Evolutionary conservation across 2,888 invertebrate species (phyloP), one percentile per base, ranked within the genome.

Genomic region (Schizotus pectinicornis): DNA sequence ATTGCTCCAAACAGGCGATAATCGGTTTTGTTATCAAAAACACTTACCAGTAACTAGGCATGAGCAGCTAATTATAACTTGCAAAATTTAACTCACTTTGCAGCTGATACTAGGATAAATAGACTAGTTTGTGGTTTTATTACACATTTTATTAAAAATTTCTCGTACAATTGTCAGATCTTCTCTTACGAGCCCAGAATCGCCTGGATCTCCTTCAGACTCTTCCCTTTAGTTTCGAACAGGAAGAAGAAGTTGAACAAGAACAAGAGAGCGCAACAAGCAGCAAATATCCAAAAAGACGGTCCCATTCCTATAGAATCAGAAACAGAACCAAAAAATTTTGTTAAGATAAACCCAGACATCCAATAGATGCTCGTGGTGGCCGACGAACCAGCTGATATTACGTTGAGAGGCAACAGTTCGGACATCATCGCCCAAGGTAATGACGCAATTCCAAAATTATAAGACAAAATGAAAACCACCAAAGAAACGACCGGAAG

Each of bases 141-240:
- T 33, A 47, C 47, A 22, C 6, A 14, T 6, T 47, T 47, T 14
- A 41, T 1, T 22, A 22, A 22, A 22, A 22, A 22, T 22, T 22
- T 22, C 5, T 47, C 8, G 35, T 34, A 32, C 35, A 32, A 11
- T 11, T 32, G 1, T 9, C 6, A n/a, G 13, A 8, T 22, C 43
- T 37, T 34, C n/a, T 9, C 7, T 46, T 42, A 55, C 7, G 12
- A 7, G 33, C 37, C 58, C 32, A 71, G 60, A 54, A 70, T 67
- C 6, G 45, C 84, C 78, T 92, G 91, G 60, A 95, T 95, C 79
- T 95, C 88, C 71, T 89, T 87, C 67, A 95, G 84, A 69, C 89
- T 90, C 80, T 91, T 89, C 11, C 94, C 95, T 79, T 93, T 95
- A 0, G 95, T 95, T 81, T 95, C 73, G 32, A 70, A 70, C 42